phyloP scores from a whole-genome alignment of 2,797 vertebrate species.

The Falco peregrinus region DNA sequence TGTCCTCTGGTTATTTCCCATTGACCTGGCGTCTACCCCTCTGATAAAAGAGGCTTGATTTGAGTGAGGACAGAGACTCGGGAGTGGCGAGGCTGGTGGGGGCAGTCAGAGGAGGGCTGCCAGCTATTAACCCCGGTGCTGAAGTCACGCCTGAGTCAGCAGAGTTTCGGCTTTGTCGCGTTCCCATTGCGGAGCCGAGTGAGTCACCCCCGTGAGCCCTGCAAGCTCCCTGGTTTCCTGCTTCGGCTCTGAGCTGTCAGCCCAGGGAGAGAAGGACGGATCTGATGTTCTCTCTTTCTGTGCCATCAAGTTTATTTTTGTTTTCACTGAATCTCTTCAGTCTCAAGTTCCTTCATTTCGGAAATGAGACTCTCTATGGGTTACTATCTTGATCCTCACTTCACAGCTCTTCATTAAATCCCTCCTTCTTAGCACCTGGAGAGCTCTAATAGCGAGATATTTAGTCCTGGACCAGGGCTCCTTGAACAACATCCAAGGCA shows the following conservation, averaged over 20 bases:
- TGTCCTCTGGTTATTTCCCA: neutral
- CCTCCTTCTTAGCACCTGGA: slow-evolving; percentile 39
- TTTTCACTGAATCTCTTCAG: neutral
- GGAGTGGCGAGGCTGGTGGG: neutral
- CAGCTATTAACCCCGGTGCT: slow-evolving; percentile 3
- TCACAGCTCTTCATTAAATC: slow-evolving; percentile 38
- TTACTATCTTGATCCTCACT: slow-evolving; percentile 38
- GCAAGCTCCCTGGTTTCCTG: neutral
- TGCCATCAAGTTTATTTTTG: slow-evolving; percentile 25
- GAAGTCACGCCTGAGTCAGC: slow-evolving; percentile 74
- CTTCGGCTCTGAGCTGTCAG: slow-evolving; percentile 10
- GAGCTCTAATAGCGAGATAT: neutral
- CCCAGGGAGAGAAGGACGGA: neutral
- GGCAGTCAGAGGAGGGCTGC: neutral
- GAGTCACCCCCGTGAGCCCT: slow-evolving; percentile 62
- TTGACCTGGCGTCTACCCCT: neutral
- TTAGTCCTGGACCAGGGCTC: slow-evolving; percentile 2
- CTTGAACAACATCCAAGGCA: slow-evolving; percentile 14
- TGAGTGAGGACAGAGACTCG: neutral
- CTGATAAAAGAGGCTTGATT: neutral
- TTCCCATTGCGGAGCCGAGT: slow-evolving; percentile 35
- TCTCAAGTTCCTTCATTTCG: neutral
- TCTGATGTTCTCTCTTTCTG: neutral
- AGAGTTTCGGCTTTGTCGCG: slow-evolving; percentile 65
- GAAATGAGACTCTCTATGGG: slow-evolving; percentile 25